Percentiles rank a stretch among this genome's conserved stretches.
These are phyloP conservation scores for Eueremaeus valkanovi DNA, from an alignment of 2,888 invertebrate species.

Conservation along the genomic window DNA sequence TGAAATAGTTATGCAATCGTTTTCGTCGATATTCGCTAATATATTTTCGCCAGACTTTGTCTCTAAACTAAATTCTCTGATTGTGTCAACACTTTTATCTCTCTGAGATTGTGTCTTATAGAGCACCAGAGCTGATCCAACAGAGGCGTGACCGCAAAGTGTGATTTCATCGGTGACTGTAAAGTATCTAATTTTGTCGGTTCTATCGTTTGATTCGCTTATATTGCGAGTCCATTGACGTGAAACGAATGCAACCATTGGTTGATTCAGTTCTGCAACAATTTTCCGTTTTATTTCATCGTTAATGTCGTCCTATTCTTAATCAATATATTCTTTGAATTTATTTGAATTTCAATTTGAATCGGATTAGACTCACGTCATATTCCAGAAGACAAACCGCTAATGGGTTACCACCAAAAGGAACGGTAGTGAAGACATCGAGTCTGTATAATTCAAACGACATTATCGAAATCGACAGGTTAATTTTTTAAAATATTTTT, in stretches of 20 bases:
- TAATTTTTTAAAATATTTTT: neutral
- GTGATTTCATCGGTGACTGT: constrained; percentile 57
- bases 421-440: constrained; percentile 56
- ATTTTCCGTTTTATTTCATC: constrained; percentile 55
- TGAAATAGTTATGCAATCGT: constrained; percentile 49
- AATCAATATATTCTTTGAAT: neutral
- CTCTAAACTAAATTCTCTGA: neutral
- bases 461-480: neutral
- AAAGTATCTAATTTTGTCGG: constrained; percentile 56
- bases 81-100: neutral
- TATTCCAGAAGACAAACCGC: constrained; percentile 55
- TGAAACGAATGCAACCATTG: constrained; percentile 57
- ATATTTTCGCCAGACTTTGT: constrained; percentile 36
- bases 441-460: constrained; percentile 52
- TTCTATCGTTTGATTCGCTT: constrained; percentile 20
- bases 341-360: neutral
- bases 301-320: constrained; percentile 50
- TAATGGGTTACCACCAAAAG: constrained; percentile 58
- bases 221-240: constrained; percentile 41
- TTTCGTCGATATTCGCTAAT: constrained; percentile 17
- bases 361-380: constrained; percentile 8
- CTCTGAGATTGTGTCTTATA: constrained; percentile 47
- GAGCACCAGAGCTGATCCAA: constrained; percentile 57
- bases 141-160: constrained; percentile 59
- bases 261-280: constrained; percentile 58